Evolutionary conservation across 2,113 vertebrate species (phyloP).

Genomic region (Gymnarchus niloticus): DNA sequence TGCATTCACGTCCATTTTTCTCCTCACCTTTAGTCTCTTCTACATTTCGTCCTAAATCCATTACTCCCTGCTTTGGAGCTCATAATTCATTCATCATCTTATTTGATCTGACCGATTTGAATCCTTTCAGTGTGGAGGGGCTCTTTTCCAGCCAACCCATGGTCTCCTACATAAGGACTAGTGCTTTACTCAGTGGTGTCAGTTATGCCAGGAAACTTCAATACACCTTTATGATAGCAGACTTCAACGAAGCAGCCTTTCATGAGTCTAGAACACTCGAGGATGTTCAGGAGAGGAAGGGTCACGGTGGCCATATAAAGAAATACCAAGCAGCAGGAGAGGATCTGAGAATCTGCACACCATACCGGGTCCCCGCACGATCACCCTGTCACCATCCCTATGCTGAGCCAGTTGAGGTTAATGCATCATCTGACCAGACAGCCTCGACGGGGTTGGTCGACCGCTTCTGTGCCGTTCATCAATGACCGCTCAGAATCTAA

Average conservation of each 20-base stretch:
- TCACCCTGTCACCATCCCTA: background rate
- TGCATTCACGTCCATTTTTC: too few relatives aligned
- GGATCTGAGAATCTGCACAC: background rate
- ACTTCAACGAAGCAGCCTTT: too few relatives aligned
- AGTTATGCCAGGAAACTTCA: background rate
- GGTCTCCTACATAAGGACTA: background rate
- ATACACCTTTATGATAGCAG: background rate
- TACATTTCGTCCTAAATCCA: too few relatives aligned
- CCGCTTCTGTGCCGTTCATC: background rate
- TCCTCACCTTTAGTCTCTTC: too few relatives aligned
- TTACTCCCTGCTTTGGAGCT: too few relatives aligned
- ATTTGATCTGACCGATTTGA: too few relatives aligned
- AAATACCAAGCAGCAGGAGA: background rate
- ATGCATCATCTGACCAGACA: constrained; percentile 9
- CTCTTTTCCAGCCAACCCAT: too few relatives aligned
- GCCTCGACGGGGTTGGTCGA: background rate
- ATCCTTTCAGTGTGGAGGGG: too few relatives aligned
- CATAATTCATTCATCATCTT: too few relatives aligned
- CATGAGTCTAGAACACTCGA: too few relatives aligned
- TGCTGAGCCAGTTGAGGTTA: background rate
- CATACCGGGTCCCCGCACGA: background rate
- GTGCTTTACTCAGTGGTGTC: background rate
- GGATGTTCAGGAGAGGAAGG: background rate
- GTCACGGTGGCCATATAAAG: background rate
- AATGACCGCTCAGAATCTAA: constrained; percentile 5